phyloP scores from a whole-genome alignment of 1,140 invertebrate species.

The Phenacoccus solenopsis region DNA sequence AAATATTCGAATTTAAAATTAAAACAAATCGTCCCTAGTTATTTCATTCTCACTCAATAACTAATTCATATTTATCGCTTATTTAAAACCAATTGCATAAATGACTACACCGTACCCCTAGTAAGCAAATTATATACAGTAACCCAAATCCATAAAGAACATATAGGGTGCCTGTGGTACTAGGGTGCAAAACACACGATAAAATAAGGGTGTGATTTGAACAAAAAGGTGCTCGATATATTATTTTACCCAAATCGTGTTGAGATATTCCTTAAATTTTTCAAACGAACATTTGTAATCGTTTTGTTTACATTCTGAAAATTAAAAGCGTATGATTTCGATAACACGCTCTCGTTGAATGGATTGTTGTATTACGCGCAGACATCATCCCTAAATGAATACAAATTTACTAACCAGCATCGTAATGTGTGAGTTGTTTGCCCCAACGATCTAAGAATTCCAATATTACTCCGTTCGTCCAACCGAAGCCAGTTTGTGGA shows the following conservation, averaged over 20 bases:
- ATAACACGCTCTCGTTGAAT: background rate
- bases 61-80: background rate
- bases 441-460: slow-evolving; percentile 58
- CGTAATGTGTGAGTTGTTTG: background rate
- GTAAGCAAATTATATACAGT: background rate
- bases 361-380: too few relatives aligned
- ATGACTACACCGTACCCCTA: background rate
- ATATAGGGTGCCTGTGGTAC: background rate
- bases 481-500: slow-evolving; percentile 83
- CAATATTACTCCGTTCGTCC: slow-evolving; percentile 81
- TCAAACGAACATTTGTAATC: background rate
- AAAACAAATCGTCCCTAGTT: too few relatives aligned
- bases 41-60: too few relatives aligned
- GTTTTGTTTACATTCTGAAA: slow-evolving; percentile 5
- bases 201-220: too few relatives aligned
- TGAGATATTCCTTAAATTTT: slow-evolving; percentile 6
- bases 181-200: background rate
- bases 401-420: background rate
- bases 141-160: background rate
- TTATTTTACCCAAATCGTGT: slow-evolving; percentile 10
- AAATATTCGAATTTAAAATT: too few relatives aligned
- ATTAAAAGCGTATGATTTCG: background rate
- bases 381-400: background rate
- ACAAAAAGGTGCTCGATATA: background rate
- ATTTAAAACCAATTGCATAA: background rate